phyloP scores from a whole-genome alignment of 1,140 invertebrate species.

The Spodoptera litura region DNA sequence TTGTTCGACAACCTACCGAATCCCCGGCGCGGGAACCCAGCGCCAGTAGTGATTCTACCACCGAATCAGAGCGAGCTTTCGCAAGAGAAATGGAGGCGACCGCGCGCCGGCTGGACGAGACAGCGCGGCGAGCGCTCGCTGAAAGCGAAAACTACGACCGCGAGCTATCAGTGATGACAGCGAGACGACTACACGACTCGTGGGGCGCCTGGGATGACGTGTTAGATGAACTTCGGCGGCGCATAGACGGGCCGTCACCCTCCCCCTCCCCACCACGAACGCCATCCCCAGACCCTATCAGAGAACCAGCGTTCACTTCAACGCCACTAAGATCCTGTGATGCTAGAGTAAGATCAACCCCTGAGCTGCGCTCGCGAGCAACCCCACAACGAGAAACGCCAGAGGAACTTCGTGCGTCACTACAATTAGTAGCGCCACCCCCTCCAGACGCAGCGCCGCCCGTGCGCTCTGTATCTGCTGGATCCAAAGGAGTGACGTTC shows the following conservation, averaged over 20 bases:
- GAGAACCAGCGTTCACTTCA: slow-evolving; percentile 71
- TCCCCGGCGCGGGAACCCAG: slow-evolving; percentile 74
- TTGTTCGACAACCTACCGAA: slow-evolving; percentile 54
- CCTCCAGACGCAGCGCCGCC: slow-evolving; percentile 77
- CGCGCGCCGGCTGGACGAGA: slow-evolving; percentile 76
- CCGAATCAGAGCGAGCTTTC: slow-evolving; percentile 82
- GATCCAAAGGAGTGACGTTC: slow-evolving; percentile 86
- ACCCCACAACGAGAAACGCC: slow-evolving; percentile 76
- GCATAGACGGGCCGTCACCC: slow-evolving; percentile 69
- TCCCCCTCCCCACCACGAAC: slow-evolving; percentile 74
- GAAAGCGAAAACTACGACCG: slow-evolving; percentile 83
- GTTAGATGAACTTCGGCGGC: slow-evolving; percentile 78
- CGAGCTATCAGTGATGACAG: slow-evolving; percentile 85
- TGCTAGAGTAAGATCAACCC: slow-evolving; percentile 87
- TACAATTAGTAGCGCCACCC: slow-evolving; percentile 84
- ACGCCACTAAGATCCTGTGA: slow-evolving; percentile 78
- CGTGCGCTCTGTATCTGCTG: slow-evolving; percentile 81
- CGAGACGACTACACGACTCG: slow-evolving; percentile 75
- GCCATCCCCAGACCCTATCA: slow-evolving; percentile 74
- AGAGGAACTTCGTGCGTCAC: slow-evolving; percentile 85
- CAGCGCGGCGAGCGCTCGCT: slow-evolving; percentile 73
- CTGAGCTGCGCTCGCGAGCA: slow-evolving; percentile 87
- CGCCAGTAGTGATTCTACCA: slow-evolving; percentile 82
- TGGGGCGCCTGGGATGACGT: slow-evolving; percentile 84
- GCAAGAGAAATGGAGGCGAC: slow-evolving; percentile 82